Base-by-base conservation (phyloP, 2,888 invertebrate genomes). In the Myopa tessellatipennis region DNA sequence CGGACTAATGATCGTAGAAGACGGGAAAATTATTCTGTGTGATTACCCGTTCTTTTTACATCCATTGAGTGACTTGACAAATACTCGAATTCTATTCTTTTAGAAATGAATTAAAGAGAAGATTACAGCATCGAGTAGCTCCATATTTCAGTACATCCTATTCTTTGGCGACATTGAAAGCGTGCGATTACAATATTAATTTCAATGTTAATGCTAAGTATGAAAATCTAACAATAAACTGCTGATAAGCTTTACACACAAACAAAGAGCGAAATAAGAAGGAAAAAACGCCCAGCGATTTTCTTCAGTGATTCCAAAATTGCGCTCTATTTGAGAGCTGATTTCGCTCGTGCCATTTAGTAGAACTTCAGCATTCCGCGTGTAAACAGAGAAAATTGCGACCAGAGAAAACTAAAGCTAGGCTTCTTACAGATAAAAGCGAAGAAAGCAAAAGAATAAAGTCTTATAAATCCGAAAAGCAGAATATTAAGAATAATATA, bases 191-290 rank as follows among this genome's bases (percentile, higher is more conserved):
- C n/a, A 76, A 38, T 52, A 38, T 73, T 70, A 8, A 45, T 6
- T 71, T 68, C 73, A 77, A 73, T 73, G 77, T 73, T 67, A 77
- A 67, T 77, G 76, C 26, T 70, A 70, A 71, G n/a, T 71, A 60
- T 0, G 58, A 75, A 75, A 58, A 69, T 36, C 61, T 40, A 16
- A 50, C n/a, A 68, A 69, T 16, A 16, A 73, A 18, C 10, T n/a
- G 40, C 75, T 75, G 75, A 75, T 75, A 75, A 75, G 55, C 1
- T 36, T 38, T 16, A 60, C 26, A 4, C 1, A 8, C 6, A 52
- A 68, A 68, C 40, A 38, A 38, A 38, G 4, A 58, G 5, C 55
- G 10, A 38, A 34, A n/a, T 18, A n/a, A 34, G 26, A 26, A 26
- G 26, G 26, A 26, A 26, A 26, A 26, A 26, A 45, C 61, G 34